These are phyloP conservation scores for Drosophila ironensis DNA, from an alignment of 1,140 invertebrate genomes.

Conservation along the genomic window DNA sequence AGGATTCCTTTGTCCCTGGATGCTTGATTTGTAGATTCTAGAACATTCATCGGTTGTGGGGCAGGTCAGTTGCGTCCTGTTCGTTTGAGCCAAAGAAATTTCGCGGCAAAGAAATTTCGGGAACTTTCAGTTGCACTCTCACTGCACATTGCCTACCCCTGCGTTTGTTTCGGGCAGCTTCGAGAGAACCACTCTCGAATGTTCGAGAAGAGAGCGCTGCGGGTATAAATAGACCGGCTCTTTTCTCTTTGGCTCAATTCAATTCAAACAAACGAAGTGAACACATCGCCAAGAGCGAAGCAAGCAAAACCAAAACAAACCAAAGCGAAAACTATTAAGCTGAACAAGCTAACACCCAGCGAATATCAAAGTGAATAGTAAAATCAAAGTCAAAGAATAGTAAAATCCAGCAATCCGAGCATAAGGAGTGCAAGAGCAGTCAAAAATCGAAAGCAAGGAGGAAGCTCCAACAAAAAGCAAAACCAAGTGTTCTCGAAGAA, in stretches of 20 bases:
- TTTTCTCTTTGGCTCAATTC: constrained; percentile 47
- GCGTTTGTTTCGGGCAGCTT: no score
- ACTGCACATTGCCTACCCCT: constrained; percentile 3
- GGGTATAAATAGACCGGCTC: constrained; percentile 63
- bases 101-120: no score
- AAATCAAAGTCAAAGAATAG: constrained; percentile 12
- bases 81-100: no score
- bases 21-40: no score
- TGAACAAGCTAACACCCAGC: constrained; percentile 46
- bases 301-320: constrained; percentile 9
- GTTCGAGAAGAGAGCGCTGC: constrained; percentile 9
- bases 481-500: constrained; percentile 1
- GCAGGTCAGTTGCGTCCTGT: no score
- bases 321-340: no score
- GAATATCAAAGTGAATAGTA: background rate
- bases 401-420: background rate
- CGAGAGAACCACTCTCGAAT: constrained; percentile 53
- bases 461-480: background rate
- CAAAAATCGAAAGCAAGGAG: background rate
- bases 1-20: no score
- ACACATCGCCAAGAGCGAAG: constrained; percentile 53
- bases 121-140: no score
- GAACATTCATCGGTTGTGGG: no score
- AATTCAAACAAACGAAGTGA: constrained; percentile 62
- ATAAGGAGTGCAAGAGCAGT: constrained; percentile 5